phyloP scores from a whole-genome alignment of 1,140 invertebrate genomes.

The Plodia interpunctella region DNA sequence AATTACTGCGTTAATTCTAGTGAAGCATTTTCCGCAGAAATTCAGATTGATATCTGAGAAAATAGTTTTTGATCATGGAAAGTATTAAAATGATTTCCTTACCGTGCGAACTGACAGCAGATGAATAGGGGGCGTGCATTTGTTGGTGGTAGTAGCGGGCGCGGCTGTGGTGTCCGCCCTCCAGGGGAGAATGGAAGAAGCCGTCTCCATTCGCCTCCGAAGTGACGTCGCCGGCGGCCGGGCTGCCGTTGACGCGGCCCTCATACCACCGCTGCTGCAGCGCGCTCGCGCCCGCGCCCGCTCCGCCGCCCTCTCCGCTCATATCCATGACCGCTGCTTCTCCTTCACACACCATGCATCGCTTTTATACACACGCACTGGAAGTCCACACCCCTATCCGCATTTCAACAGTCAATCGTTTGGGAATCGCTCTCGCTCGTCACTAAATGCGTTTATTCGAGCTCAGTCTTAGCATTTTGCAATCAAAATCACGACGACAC shows the following conservation, averaged over 20 bases:
- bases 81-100: constrained; percentile 31
- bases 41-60: neutral
- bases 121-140: constrained; percentile 73
- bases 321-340: constrained; percentile 70
- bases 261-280: constrained; percentile 75
- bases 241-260: constrained; percentile 73
- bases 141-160: constrained; percentile 75
- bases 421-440: constrained; percentile 13
- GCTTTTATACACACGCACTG: constrained; percentile 65
- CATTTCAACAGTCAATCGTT: constrained; percentile 44
- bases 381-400: constrained; percentile 63
- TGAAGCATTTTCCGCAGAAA: constrained; percentile 18
- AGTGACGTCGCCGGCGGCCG: constrained; percentile 61
- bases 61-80: neutral
- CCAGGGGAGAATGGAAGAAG: constrained; percentile 74
- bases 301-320: constrained; percentile 62
- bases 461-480: constrained; percentile 43
- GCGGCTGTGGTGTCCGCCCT: constrained; percentile 72
- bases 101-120: constrained; percentile 73
- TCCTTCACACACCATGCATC: constrained; percentile 73
- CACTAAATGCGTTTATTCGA: constrained; percentile 19
- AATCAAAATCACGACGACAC: constrained; percentile 22
- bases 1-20: constrained; percentile 42
- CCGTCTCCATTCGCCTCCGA: constrained; percentile 61
- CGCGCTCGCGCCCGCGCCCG: constrained; percentile 46